Evolutionary conservation across 2,888 invertebrate species (phyloP), one percentile per base, ranked within the genome.

Genomic region (Zaprionus lineosus): DNA sequence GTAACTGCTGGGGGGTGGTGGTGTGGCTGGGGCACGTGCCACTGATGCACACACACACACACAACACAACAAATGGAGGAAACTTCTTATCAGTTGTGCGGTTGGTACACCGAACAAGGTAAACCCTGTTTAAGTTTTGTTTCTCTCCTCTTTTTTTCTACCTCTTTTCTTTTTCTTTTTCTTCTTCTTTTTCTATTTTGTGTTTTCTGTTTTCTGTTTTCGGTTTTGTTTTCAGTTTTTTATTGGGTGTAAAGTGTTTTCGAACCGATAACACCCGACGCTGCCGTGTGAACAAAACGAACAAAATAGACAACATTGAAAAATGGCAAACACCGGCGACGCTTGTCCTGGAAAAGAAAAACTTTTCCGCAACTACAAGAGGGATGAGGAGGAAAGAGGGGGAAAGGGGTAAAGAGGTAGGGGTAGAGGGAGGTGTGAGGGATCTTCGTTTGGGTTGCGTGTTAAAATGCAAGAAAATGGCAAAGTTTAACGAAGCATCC

Each of bases 211-310:
- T n/a, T n/a, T n/a, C n/a, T n/a, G n/a, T n/a, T n/a, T n/a, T n/a
- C n/a, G n/a, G n/a, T 18, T 33, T n/a, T 31, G 21, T 36, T 18
- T 31, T 44, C n/a, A 2, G 24, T n/a, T 53, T 51, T 77, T 74
- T 77, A 81, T 81, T 77, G 74, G 69, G 72, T 77, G 77, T 71
- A 77, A 79, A 78, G 74, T 76, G 74, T 74, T 76, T 81, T 71
- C 60, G 47, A 68, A 60, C 58, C 74, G 81, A 79, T 77, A 77
- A 76, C 71, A 67, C 51, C 41, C 18, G 9, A 14, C 9, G 3
- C 33, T 31, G 16, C 37, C 24, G n/a, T 33, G 43, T 8, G 34
- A 47, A 36, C 51, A 48, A 36, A 48, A 12, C 41, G 56, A 50
- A 61, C 47, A 63, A 53, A 62, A 67, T 46, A 63, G 56, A 62